Conservation (phyloP, 2,888 invertebrate genomes). For the Operophtera brumata region DNA sequence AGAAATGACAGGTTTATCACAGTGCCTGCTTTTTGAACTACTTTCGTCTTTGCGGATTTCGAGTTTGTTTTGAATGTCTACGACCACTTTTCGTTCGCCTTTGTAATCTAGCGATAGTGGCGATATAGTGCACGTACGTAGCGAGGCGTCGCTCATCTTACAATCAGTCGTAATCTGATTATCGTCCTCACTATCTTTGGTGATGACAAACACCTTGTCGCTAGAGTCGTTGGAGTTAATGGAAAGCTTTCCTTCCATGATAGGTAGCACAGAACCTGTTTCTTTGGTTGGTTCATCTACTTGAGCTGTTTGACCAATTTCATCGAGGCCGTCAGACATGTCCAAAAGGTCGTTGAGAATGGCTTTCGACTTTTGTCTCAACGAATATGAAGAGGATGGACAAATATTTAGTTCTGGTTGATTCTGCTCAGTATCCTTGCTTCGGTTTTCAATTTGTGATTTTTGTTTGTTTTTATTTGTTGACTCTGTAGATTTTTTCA, state of each 20-base stretch:
- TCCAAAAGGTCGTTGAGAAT: constrained; percentile 51
- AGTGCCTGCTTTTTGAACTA: constrained; percentile 30
- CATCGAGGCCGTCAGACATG: constrained; percentile 43
- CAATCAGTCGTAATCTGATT: constrained; percentile 21
- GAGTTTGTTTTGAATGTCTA: constrained; percentile 33
- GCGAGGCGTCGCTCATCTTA: constrained; percentile 2
- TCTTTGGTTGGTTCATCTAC: background rate
- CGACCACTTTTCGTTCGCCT: constrained; percentile 22
- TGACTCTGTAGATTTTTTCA: background rate
- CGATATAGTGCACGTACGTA: constrained; percentile 7
- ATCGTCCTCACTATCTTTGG: constrained; percentile 41
- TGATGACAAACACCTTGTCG: constrained; percentile 47
- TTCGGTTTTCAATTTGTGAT: background rate
- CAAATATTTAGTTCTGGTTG: background rate
- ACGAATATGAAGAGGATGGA: background rate
- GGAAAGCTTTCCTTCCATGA: background rate
- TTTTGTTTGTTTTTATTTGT: background rate
- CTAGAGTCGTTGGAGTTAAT: background rate
- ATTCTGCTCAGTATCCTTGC: background rate
- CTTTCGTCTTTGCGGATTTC: constrained; percentile 29
- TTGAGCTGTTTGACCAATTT: constrained; percentile 1
- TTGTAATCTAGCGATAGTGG: constrained; percentile 32
- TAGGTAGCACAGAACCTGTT: background rate
- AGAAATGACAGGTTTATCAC: constrained; percentile 36
- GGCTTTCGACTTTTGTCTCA: constrained; percentile 28